Percentiles rank a stretch among this genome's conserved stretches.
Conservation (phyloP, 2,888 invertebrate species). For the Acanthosepion lycidas region DNA sequence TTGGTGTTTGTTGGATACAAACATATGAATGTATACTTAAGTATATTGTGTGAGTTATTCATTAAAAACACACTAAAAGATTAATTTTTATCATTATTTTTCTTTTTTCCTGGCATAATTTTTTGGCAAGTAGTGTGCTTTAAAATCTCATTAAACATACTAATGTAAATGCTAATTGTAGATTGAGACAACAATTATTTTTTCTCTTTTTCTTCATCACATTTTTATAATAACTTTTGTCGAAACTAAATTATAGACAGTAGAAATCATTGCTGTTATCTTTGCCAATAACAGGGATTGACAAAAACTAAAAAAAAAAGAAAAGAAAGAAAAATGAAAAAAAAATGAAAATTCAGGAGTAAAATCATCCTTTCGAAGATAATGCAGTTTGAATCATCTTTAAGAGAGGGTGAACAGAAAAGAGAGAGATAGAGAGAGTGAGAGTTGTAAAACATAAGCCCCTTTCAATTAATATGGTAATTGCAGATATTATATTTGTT, state of each 20-base stretch:
- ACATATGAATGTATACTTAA: not conserved
- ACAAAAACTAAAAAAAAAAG: not conserved
- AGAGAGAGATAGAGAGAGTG: not conserved
- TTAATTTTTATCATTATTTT: constrained; percentile 8
- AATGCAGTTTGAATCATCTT: not conserved
- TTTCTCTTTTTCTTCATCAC: not conserved
- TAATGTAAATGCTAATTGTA: constrained; percentile 33
- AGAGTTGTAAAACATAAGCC: constrained; percentile 4
- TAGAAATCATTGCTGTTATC: constrained; percentile 33
- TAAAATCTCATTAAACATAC: constrained; percentile 33
- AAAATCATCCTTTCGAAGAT: not conserved
- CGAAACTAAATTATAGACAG: constrained; percentile 33
- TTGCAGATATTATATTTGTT: constrained; percentile 8
- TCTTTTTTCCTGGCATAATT: not conserved
- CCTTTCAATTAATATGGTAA: constrained; percentile 33
- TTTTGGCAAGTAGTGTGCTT: constrained; percentile 24
- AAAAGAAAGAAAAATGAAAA: not conserved
- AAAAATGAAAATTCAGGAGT: not conserved
- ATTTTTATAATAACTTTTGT: not conserved
- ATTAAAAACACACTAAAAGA: constrained; percentile 9
- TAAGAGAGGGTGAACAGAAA: not conserved
- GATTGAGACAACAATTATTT: not conserved
- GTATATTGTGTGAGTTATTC: not conserved
- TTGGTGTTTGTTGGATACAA: not conserved
- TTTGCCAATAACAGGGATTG: not conserved